phyloP scores from a whole-genome alignment of 37 sponge, comb jelly and placozoan genomes.

The Spongia lamella region DNA sequence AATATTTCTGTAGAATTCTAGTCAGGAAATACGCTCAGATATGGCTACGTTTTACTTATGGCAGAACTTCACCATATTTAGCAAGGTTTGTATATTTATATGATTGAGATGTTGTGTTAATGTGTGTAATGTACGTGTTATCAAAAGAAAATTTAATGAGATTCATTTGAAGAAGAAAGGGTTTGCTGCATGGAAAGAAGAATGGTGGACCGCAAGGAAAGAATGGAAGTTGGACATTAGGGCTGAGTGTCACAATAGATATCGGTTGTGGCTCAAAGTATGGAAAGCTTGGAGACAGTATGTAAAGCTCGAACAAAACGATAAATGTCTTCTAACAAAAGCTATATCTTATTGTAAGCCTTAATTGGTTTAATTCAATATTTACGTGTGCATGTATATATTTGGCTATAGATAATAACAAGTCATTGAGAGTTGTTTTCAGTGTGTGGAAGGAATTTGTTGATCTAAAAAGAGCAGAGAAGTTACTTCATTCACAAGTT shows the following conservation, averaged over 20 bases:
- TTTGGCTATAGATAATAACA: no score
- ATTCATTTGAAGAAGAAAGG: conserved; percentile 15
- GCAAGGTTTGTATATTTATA: conserved; percentile 16
- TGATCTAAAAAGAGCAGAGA: no score
- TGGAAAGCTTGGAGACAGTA: conserved; percentile 59
- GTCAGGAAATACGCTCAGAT: conserved; percentile 26
- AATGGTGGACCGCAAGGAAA: conserved; percentile 53
- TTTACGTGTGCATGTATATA: no score
- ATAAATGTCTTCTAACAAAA: no score
- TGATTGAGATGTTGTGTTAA: not conserved
- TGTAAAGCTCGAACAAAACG: not conserved
- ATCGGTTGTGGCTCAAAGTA: conserved; percentile 56
- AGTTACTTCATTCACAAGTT: no score
- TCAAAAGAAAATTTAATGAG: conserved; percentile 3
- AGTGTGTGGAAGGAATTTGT: no score
- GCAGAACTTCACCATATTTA: conserved; percentile 36
- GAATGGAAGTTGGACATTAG: conserved; percentile 83
- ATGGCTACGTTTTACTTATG: conserved; percentile 50
- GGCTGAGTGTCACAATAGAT: conserved; percentile 80
- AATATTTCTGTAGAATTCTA: conserved; percentile 37
- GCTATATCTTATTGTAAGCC: no score
- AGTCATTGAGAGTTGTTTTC: no score
- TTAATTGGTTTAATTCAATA: no score
- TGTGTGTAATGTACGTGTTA: not conserved
- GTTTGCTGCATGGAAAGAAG: conserved; percentile 38